These are phyloP conservation scores for Oplegnathus fasciatus DNA, from an alignment of 2,113 vertebrate species.

Conservation along the genomic window DNA sequence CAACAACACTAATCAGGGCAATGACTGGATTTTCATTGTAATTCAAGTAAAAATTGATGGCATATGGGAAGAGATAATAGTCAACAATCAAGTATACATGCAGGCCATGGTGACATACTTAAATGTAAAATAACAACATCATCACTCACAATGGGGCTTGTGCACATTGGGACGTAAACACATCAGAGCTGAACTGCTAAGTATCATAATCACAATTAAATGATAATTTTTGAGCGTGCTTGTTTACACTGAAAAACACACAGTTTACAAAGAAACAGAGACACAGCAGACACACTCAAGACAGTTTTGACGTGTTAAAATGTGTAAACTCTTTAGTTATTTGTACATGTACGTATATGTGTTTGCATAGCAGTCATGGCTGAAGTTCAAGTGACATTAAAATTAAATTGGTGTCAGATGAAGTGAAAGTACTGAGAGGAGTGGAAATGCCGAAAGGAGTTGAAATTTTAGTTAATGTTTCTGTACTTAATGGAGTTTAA, in stretches of 20 bases:
- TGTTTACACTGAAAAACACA: background rate
- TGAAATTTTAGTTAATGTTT: no score
- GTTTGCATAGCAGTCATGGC: background rate
- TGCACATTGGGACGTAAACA: background rate
- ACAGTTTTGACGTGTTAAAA: background rate
- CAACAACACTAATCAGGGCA: background rate
- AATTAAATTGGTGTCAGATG: background rate
- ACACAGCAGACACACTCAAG: background rate
- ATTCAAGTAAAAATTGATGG: background rate
- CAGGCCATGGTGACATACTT: background rate
- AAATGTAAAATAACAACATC: background rate
- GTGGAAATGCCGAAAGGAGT: no score
- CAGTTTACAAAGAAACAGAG: background rate
- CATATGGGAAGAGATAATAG: background rate
- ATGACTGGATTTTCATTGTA: background rate
- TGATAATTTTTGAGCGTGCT: no score
- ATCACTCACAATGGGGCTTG: background rate
- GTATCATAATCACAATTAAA: no score
- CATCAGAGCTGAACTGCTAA: background rate
- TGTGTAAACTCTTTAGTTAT: background rate
- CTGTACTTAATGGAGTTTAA: background rate
- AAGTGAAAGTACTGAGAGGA: background rate
- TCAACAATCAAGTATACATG: background rate
- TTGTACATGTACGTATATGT: no score
- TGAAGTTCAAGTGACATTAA: background rate